These are phyloP conservation scores for Campoletis sonorensis DNA, from an alignment of 1,140 invertebrate species.

Conservation along the genomic window DNA sequence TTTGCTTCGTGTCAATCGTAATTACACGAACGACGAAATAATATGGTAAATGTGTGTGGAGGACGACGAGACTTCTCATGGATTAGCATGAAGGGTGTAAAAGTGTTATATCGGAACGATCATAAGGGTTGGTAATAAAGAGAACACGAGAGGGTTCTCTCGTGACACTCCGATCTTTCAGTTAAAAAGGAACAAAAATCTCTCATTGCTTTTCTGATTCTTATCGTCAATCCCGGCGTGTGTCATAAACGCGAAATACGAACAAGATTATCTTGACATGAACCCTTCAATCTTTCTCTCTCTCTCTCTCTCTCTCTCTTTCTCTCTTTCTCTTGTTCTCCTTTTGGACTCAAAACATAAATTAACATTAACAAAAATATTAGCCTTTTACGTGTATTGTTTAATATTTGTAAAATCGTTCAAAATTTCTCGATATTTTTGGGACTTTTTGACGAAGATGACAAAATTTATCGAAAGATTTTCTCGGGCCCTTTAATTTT, in stretches of 20 bases:
- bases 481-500: neutral
- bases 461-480: neutral
- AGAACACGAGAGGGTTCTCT: neutral
- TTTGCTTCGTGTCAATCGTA: conserved; percentile 31
- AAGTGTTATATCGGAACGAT: conserved; percentile 11
- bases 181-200: neutral
- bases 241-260: conserved; percentile 26
- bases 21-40: conserved; percentile 25
- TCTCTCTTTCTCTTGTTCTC: neutral
- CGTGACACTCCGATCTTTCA: neutral
- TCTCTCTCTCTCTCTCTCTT: too few species aligned
- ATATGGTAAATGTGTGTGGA: neutral
- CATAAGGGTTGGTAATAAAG: conserved; percentile 6
- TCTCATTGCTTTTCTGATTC: conserved; percentile 10
- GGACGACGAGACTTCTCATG: neutral
- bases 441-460: neutral
- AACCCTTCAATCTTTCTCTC: neutral
- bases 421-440: neutral
- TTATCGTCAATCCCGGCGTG: neutral
- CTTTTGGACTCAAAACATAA: neutral
- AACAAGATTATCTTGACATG: conserved; percentile 17
- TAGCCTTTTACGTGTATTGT: neutral
- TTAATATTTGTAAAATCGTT: neutral
- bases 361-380: neutral
- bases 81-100: conserved; percentile 10